These are phyloP conservation scores for Tenthredo amoena DNA, from an alignment of 2,888 invertebrate species.

Conservation along the genomic window DNA sequence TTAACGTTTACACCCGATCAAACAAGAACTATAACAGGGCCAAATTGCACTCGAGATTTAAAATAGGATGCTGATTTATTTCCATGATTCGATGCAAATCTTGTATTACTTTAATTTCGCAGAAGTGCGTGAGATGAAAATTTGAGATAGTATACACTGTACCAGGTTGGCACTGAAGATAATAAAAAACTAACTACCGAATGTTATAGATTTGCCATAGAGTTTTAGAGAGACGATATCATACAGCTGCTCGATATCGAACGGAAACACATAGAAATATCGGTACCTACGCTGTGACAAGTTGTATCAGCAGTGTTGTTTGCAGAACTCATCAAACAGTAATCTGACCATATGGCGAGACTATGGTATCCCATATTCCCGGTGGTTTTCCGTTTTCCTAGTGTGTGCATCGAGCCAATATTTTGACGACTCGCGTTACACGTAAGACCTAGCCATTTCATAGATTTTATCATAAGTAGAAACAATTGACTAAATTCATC, in stretches of 20 bases:
- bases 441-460: neutral
- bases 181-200: neutral
- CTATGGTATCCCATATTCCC: neutral
- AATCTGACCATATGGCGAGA: constrained; percentile 53
- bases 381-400: neutral
- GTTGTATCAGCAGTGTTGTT: constrained; percentile 44
- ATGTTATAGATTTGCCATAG: neutral
- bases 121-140: neutral
- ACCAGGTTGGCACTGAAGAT: neutral
- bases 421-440: neutral
- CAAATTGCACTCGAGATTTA: neutral
- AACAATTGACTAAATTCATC: neutral
- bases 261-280: neutral
- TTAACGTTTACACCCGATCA: neutral
- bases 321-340: constrained; percentile 53
- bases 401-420: constrained; percentile 23
- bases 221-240: neutral
- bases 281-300: constrained; percentile 5
- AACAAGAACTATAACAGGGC: neutral
- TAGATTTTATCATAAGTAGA: neutral
- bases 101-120: neutral
- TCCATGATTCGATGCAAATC: too few species aligned
- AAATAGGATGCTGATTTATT: too few species aligned
- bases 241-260: constrained; percentile 1
- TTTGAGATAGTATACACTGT: neutral